Evolutionary conservation across 2,113 vertebrate genomes (phyloP).

Genomic region (Perca fluviatilis): DNA sequence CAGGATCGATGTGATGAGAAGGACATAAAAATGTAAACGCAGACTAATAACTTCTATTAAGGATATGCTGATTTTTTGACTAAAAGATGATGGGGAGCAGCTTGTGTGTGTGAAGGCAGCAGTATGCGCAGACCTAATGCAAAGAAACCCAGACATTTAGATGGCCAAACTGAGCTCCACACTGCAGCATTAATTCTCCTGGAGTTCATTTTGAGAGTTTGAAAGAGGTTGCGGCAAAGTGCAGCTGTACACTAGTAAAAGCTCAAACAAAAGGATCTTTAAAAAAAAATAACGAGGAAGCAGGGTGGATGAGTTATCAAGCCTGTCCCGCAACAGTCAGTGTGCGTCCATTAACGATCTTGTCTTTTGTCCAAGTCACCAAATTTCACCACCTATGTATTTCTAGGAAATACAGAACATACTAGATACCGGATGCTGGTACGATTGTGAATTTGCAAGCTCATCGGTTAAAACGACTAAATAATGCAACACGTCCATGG

Average conservation of each 20-base stretch:
- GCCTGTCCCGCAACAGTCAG: background rate
- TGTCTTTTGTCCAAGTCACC: background rate
- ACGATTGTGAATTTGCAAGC: background rate
- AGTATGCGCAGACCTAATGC: background rate
- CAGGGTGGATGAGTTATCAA: background rate
- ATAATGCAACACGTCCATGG: constrained; percentile 44
- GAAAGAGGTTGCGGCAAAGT: constrained; percentile 5
- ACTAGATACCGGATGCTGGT: background rate
- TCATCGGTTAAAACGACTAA: constrained; percentile 20
- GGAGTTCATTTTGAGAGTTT: constrained; percentile 5
- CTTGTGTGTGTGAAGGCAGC: constrained; percentile 9
- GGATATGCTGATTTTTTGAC: background rate
- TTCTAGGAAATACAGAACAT: background rate
- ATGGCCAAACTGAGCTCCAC: background rate
- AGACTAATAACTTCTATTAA: background rate
- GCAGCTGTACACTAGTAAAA: background rate
- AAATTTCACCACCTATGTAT: background rate
- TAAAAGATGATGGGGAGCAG: background rate
- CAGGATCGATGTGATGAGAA: constrained; percentile 9
- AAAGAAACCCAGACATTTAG: background rate
- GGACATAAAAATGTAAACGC: constrained; percentile 17
- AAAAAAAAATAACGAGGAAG: background rate
- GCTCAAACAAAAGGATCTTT: background rate
- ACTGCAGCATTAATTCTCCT: constrained; percentile 5
- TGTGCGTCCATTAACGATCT: background rate